Percentiles rank a stretch among this genome's conserved stretches.
These are phyloP conservation scores for Capricornis sumatraensis DNA, from an alignment of 2,113 vertebrate species.

Conservation along the genomic window DNA sequence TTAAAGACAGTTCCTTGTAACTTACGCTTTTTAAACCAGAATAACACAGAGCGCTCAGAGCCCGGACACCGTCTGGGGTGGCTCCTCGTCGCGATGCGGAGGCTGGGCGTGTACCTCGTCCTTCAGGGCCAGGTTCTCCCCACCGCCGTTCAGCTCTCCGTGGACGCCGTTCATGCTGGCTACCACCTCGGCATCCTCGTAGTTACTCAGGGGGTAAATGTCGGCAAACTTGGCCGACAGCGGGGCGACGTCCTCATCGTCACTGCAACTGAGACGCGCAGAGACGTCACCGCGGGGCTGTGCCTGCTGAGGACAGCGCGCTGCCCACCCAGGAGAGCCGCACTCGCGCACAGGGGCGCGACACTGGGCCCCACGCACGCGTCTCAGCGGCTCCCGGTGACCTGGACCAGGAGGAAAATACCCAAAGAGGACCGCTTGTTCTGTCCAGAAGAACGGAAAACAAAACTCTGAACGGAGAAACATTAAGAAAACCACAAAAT, in stretches of 20 bases:
- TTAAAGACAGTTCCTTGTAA: neutral
- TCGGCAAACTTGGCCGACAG: conserved; percentile 92
- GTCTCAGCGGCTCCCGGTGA: neutral
- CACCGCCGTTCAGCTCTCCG: conserved; percentile 87
- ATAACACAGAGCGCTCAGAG: neutral
- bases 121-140: conserved; percentile 87
- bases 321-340: rapidly evolving
- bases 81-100: rapidly evolving
- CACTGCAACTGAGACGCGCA: conserved; percentile 80
- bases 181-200: conserved; percentile 85
- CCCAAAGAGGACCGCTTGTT: neutral
- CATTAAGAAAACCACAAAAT: neutral
- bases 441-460: neutral
- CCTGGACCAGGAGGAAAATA: neutral
- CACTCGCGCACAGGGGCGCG: rapidly evolving
- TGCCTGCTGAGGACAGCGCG: too few species aligned
- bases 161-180: conserved; percentile 92
- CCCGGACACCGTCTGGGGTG: neutral
- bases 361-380: rapidly evolving
- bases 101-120: conserved; percentile 83
- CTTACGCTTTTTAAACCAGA: neutral
- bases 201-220: conserved; percentile 91
- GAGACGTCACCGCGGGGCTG: neutral
- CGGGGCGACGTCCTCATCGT: conserved; percentile 91
- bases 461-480: neutral